phyloP scores from a whole-genome alignment of 2,113 vertebrate species.

The Poeciliopsis prolifica region DNA sequence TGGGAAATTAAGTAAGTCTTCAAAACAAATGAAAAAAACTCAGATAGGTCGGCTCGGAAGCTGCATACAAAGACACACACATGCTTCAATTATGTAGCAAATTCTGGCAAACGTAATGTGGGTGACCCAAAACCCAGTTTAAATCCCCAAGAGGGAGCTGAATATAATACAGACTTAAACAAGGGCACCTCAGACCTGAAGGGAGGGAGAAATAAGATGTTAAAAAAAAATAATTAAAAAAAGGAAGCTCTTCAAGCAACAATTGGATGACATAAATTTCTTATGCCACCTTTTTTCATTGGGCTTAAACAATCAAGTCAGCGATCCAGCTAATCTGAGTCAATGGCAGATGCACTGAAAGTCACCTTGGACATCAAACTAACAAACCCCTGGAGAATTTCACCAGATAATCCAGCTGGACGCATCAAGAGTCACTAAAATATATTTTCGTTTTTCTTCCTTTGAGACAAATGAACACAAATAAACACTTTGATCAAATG shows the following conservation, averaged over 20 bases:
- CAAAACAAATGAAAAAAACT: conserved; percentile 10
- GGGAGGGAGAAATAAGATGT: conserved; percentile 2
- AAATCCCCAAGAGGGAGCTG: conserved; percentile 33
- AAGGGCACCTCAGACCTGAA: conserved; percentile 1
- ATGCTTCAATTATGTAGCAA: conserved; percentile 42
- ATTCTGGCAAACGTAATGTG: conserved; percentile 46
- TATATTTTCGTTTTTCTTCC: conserved; percentile 27
- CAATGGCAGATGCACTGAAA: conserved; percentile 50
- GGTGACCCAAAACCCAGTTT: conserved; percentile 62
- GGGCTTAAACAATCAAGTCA: conserved; percentile 30
- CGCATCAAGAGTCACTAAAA: conserved; percentile 29
- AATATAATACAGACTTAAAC: conserved; percentile 36
- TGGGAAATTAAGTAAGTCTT: neutral
- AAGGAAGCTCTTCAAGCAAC: neutral
- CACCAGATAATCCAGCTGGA: conserved; percentile 9
- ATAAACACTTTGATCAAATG: conserved; percentile 7
- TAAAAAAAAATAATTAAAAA: neutral
- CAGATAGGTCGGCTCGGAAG: conserved; percentile 1
- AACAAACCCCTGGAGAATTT: conserved; percentile 34
- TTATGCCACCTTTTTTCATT: conserved; percentile 8
- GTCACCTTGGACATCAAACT: conserved; percentile 64
- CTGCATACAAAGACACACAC: neutral
- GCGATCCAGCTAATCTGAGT: conserved; percentile 36
- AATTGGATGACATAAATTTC: neutral
- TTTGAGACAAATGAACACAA: conserved; percentile 23